Evolutionary conservation across 2,797 vertebrate genomes (phyloP), one percentile per base, ranked within the genome.

Genomic region (Florisuga fusca): DNA sequence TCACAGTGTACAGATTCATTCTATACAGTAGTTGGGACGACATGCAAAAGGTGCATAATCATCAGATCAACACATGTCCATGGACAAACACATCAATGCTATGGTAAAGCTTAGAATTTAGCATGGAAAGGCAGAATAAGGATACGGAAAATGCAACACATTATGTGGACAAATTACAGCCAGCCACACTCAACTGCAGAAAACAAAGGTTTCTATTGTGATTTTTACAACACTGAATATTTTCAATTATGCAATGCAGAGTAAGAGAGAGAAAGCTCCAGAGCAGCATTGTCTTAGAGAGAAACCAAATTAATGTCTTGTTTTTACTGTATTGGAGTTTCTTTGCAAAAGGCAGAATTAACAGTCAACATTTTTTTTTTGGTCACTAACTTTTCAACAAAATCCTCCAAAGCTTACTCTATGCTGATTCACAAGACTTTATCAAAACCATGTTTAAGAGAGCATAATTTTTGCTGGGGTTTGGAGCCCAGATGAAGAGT

Each of bases 1-100:
- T 77, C 61, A 66, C 11, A 45, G 29, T 14, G 19, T 83, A 26
- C 0, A 0, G 43, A 64, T 64, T 86, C 0, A 0, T 22, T 84
- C 48, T 13, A 19, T 11, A 4, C 3, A 22, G 23, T 15, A 51
- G 18, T 1, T 1, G 9, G 20, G 16, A 61, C 22, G 31, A 38
- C 7, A 9, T 2, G 3, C 8, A 59, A 64, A 53, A 81, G 15
- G 6, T 26, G 4, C 3, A 8, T 13, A 29, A 66, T 36, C 48
- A 69, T 51, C 4, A 57, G 16, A 58, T 15, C 3, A 5, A 36
- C 31, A 27, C n/a, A n/a, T n/a, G n/a, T 64, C 31, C 5, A 31
- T 8, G 15, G 29, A 8, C 29, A 85, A 89, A 82, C 4, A n/a
- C 9, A 80, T 19, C 11, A 50, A 2, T 3, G 6, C 3, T 10